Conservation (phyloP, 2,888 invertebrate genomes). For the Nomada flava region DNA sequence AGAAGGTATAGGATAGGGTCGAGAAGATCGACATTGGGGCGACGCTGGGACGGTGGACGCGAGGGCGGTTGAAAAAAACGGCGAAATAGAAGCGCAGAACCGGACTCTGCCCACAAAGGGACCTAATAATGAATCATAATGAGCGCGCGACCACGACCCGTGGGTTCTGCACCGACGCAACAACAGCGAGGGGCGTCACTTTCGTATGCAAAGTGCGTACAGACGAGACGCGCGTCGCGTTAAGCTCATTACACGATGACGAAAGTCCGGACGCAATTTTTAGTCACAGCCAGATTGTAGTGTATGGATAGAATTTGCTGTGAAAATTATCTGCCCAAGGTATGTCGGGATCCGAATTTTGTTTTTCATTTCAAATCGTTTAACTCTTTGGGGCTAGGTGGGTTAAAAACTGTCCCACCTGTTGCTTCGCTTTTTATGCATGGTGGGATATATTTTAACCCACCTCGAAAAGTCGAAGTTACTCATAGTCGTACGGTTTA, state of each 20-base stretch:
- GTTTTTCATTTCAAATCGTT: too few relatives aligned
- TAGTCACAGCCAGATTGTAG: background rate
- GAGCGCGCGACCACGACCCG: conserved; percentile 70
- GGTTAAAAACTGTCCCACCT: too few relatives aligned
- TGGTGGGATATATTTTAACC: too few relatives aligned
- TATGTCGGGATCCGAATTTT: background rate
- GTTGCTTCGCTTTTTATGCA: too few relatives aligned
- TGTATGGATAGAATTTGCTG: background rate
- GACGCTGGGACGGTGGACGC: conserved; percentile 41
- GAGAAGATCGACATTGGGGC: conserved; percentile 29
- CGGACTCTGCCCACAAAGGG: conserved; percentile 77
- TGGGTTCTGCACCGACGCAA: conserved; percentile 65
- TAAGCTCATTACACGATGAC: conserved; percentile 63
- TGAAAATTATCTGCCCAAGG: background rate
- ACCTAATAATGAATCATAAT: conserved; percentile 80
- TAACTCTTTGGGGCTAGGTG: too few relatives aligned
- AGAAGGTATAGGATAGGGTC: background rate
- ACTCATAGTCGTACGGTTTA: too few relatives aligned
- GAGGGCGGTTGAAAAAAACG: conserved; percentile 62
- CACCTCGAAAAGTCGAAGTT: too few relatives aligned
- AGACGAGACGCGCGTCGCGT: conserved; percentile 54
- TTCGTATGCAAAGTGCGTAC: conserved; percentile 76
- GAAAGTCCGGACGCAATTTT: conserved; percentile 39
- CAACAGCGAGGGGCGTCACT: conserved; percentile 67
- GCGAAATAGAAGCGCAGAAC: conserved; percentile 74